Percentiles rank a stretch among this genome's conserved stretches.
These are phyloP conservation scores for Gila robusta DNA, from an alignment of 2,797 vertebrate genomes.

Conservation along the genomic window DNA sequence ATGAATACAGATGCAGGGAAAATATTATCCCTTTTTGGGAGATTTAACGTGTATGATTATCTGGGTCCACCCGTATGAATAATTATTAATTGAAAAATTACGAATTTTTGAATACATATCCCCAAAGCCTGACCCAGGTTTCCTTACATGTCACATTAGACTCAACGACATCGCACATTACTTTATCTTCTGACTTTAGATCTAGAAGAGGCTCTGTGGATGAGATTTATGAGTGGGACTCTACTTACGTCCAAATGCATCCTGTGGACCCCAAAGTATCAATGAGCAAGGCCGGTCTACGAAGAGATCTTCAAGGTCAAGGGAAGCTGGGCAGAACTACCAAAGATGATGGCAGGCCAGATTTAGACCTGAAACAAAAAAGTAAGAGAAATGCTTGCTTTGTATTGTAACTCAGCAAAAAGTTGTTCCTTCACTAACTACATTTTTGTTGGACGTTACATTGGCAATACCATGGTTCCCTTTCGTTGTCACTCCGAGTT, in stretches of 20 bases:
- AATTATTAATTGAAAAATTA: no score
- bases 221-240: constrained; percentile 95
- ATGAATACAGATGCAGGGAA: no score
- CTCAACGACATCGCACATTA: not conserved
- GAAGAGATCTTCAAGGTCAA: constrained; percentile 41
- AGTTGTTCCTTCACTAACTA: not conserved
- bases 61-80: no score
- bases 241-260: constrained; percentile 79
- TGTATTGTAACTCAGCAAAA: not conserved
- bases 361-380: constrained; percentile 70
- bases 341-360: constrained; percentile 56
- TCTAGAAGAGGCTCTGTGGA: constrained; percentile 88
- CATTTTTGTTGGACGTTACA: not conserved
- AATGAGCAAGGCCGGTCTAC: constrained; percentile 56
- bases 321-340: constrained; percentile 19
- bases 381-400: constrained; percentile 67
- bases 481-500: no score
- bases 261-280: constrained; percentile 77
- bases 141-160: not conserved
- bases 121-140: no score
- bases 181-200: constrained; percentile 66
- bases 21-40: no score
- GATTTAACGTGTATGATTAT: no score
- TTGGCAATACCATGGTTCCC: not conserved
- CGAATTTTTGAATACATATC: no score